Percentiles rank a stretch among this genome's conserved stretches.
phyloP scores from a whole-genome alignment of 1,140 invertebrate species.

The Forficula auricularia region DNA sequence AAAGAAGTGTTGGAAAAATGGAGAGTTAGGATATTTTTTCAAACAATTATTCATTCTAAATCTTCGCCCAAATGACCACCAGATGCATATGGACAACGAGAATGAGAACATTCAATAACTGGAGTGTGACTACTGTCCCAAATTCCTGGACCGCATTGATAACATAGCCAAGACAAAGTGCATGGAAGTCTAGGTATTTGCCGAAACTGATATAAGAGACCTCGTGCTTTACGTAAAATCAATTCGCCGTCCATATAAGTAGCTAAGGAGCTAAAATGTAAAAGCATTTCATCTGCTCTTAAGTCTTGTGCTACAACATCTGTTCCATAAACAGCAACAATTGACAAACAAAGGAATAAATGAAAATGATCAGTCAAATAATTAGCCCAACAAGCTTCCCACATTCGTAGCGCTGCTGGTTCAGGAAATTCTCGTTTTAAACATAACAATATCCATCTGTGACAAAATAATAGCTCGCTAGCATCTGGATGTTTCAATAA shows the following conservation, averaged over 20 bases:
- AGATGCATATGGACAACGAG: conserved; percentile 17
- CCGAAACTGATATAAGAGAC: conserved; percentile 75
- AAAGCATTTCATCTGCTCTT: conserved; percentile 78
- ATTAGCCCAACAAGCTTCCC: conserved; percentile 89
- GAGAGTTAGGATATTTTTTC: no score
- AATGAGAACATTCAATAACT: conserved; percentile 48
- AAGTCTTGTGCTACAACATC: conserved; percentile 79
- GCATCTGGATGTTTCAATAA: conserved; percentile 65
- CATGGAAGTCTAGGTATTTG: conserved; percentile 71
- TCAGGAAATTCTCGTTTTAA: conserved; percentile 81
- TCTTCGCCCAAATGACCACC: conserved; percentile 5
- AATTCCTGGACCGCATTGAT: conserved; percentile 73
- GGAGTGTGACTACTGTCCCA: conserved; percentile 80
- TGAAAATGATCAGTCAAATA: conserved; percentile 87
- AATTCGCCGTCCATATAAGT: conserved; percentile 91
- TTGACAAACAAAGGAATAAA: conserved; percentile 75
- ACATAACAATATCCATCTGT: conserved; percentile 84
- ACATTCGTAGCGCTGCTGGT: conserved; percentile 67
- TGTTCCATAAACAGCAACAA: conserved; percentile 79
- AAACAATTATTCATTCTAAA: no score
- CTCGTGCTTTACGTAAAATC: conserved; percentile 78
- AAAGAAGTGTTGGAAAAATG: no score
- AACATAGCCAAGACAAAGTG: conserved; percentile 67
- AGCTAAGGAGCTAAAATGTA: conserved; percentile 84
- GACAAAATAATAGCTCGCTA: conserved; percentile 75